These are phyloP conservation scores for Aurelia sp. DNA, from an alignment of 30 jellyfish, hydroid and myxozoan genomes.

Conservation along the genomic window DNA sequence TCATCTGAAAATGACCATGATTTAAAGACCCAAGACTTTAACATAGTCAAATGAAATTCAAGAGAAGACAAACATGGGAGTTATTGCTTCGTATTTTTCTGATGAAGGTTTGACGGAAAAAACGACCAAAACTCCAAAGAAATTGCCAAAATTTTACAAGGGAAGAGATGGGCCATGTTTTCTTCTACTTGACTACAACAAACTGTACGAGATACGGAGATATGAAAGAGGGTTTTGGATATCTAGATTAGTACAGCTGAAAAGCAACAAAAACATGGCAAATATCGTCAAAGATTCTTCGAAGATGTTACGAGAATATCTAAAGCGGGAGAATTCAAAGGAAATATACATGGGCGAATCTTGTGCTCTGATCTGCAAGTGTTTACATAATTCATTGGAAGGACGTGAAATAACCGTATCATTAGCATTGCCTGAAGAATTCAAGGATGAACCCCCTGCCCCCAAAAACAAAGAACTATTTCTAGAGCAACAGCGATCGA, in stretches of 20 bases:
- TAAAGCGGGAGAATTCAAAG: constrained; percentile 48
- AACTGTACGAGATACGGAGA: constrained; percentile 79
- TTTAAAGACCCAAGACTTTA: too few species aligned
- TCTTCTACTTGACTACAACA: constrained; percentile 82
- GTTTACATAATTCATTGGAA: background rate
- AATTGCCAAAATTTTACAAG: constrained; percentile 53
- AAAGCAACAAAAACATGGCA: constrained; percentile 14
- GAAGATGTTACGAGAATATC: constrained; percentile 47
- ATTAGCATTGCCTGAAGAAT: constrained; percentile 64
- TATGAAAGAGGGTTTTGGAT: constrained; percentile 74
- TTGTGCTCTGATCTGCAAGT: constrained; percentile 30
- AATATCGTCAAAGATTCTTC: constrained; percentile 41
- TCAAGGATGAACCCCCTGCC: constrained; percentile 70
- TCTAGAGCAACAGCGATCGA: constrained; percentile 69
- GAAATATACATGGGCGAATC: constrained; percentile 25
- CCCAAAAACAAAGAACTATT: constrained; percentile 64
- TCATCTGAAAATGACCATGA: too few species aligned
- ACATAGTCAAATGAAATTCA: too few species aligned
- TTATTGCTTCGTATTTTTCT: constrained; percentile 69
- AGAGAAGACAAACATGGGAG: constrained; percentile 73
- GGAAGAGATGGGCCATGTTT: constrained; percentile 60
- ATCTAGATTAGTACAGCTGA: constrained; percentile 44
- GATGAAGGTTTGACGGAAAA: constrained; percentile 59
- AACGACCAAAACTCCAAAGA: too few species aligned
- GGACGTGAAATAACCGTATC: constrained; percentile 61